A percentile compares a stretch with the other conserved stretches of the same genome.
phyloP scores from a whole-genome alignment of 2,888 invertebrate genomes.

The Tipula unca region DNA sequence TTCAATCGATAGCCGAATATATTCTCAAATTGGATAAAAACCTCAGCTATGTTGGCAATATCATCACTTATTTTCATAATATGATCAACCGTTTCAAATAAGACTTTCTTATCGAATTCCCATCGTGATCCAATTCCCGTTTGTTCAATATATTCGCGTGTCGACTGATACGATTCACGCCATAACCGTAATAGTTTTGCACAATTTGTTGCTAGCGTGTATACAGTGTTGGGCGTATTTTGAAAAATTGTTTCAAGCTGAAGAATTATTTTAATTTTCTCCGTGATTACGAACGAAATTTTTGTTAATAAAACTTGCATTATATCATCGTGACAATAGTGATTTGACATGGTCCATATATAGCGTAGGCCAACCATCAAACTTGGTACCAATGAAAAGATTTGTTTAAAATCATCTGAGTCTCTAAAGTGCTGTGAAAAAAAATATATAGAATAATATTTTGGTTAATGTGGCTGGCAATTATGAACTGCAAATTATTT shows the following conservation, averaged over 20 bases:
- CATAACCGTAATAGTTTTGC: slow-evolving; percentile 38
- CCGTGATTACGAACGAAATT: slow-evolving; percentile 73
- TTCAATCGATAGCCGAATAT: slow-evolving; percentile 82
- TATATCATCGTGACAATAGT: slow-evolving; percentile 74
- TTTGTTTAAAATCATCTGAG: slow-evolving; percentile 59
- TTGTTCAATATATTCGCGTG: slow-evolving; percentile 73
- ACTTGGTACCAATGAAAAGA: slow-evolving; percentile 64
- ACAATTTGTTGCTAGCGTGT: slow-evolving; percentile 37
- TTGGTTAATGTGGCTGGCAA: too few species aligned
- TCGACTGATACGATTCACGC: slow-evolving; percentile 61
- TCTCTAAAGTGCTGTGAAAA: slow-evolving; percentile 58
- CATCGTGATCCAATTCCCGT: slow-evolving; percentile 80
- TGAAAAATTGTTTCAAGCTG: slow-evolving; percentile 65
- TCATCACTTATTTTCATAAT: slow-evolving; percentile 72
- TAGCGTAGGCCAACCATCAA: slow-evolving; percentile 78
- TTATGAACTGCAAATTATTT: too few species aligned
- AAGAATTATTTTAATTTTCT: slow-evolving; percentile 64
- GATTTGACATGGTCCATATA: slow-evolving; percentile 84
- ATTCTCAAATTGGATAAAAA: slow-evolving; percentile 78
- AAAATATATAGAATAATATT: not conserved
- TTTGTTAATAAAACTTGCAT: slow-evolving; percentile 77
- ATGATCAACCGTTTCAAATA: slow-evolving; percentile 81
- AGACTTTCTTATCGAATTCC: slow-evolving; percentile 78
- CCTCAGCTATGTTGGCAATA: slow-evolving; percentile 67
- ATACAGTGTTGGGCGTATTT: slow-evolving; percentile 44